phyloP scores from a whole-genome alignment of 2,888 invertebrate genomes.

The Phasia obesa region DNA sequence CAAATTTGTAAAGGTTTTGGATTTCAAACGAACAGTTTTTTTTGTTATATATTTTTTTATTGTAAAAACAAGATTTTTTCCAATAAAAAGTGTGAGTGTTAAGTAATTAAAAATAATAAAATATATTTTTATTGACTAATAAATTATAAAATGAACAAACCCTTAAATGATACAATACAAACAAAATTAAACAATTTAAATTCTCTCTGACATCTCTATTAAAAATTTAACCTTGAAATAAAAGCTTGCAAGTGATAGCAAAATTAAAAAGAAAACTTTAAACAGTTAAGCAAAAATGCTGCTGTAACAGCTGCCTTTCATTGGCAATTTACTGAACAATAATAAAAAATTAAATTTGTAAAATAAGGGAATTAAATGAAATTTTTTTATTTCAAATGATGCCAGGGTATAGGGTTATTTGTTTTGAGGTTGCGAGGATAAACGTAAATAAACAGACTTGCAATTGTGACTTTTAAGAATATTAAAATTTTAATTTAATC shows the following conservation, averaged over 20 bases:
- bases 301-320: too few relatives aligned
- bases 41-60: neutral
- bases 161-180: constrained; percentile 6
- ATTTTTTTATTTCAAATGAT: too few relatives aligned
- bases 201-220: constrained; percentile 49
- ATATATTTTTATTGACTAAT: constrained; percentile 33
- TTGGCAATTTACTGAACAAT: too few relatives aligned
- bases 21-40: neutral
- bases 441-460: too few relatives aligned
- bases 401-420: too few relatives aligned
- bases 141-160: constrained; percentile 6
- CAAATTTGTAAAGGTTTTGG: too few relatives aligned
- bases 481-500: too few relatives aligned
- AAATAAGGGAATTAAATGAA: too few relatives aligned
- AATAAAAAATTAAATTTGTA: too few relatives aligned
- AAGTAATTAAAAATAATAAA: constrained; percentile 41
- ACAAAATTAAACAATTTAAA: neutral
- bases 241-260: constrained; percentile 52
- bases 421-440: too few relatives aligned
- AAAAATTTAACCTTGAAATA: constrained; percentile 64
- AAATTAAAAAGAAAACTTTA: constrained; percentile 14
- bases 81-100: constrained; percentile 27
- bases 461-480: too few relatives aligned
- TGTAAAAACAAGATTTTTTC: neutral
- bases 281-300: too few relatives aligned